Percentiles rank a stretch among this genome's conserved stretches.
phyloP scores from a whole-genome alignment of 2,113 vertebrate genomes.

The Alouatta palliata region DNA sequence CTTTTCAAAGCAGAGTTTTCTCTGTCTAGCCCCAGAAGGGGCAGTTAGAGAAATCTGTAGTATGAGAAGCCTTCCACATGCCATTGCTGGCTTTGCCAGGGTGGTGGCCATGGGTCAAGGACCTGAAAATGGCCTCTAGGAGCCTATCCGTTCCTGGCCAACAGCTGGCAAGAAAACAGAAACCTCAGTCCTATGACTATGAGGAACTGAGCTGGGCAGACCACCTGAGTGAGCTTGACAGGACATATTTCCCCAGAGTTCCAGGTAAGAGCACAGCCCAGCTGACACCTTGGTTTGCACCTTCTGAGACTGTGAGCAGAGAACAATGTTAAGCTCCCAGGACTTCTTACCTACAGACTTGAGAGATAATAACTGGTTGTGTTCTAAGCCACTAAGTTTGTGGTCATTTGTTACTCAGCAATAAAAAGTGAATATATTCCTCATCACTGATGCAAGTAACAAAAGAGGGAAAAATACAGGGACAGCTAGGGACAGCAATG shows the following conservation, averaged over 20 bases:
- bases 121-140: neutral
- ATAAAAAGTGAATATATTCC: neutral
- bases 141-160: neutral
- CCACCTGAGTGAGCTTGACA: neutral
- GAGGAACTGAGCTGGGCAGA: neutral
- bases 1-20: neutral
- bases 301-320: neutral
- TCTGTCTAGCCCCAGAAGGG: neutral
- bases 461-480: neutral
- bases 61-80: neutral
- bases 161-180: neutral
- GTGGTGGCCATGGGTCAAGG: neutral
- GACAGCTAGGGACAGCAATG: neutral
- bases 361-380: neutral
- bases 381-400: neutral
- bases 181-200: neutral
- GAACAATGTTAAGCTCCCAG: neutral
- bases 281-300: neutral
- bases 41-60: neutral
- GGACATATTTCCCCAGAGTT: neutral
- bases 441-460: neutral
- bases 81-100: neutral
- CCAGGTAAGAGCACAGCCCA: neutral
- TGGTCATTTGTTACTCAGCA: neutral
- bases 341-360: neutral